These are phyloP conservation scores for Australoheros facetus DNA, from an alignment of 2,797 vertebrate species.

Conservation along the genomic window DNA sequence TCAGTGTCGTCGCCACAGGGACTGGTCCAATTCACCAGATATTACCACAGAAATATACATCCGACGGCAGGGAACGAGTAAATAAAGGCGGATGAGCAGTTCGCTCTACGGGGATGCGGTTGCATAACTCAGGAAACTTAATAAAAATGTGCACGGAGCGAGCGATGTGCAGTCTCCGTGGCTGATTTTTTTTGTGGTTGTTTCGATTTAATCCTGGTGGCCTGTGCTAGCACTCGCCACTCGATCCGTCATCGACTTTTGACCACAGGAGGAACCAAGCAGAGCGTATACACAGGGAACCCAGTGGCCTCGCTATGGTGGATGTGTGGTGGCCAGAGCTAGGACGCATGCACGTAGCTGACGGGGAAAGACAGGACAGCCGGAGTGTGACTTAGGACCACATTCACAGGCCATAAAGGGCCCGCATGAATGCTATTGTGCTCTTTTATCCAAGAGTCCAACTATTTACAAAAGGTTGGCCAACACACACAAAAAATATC, in stretches of 20 bases:
- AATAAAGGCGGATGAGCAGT: conserved; percentile 61
- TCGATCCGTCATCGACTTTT: conserved; percentile 52
- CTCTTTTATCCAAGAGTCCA: conserved; percentile 75
- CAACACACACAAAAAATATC: conserved; percentile 69
- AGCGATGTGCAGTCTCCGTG: conserved; percentile 38
- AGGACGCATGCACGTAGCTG: conserved; percentile 87
- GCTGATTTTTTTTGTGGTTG: conserved; percentile 30
- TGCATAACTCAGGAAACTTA: conserved; percentile 80
- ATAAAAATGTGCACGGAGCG: conserved; percentile 69
- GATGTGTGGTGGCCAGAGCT: conserved; percentile 86
- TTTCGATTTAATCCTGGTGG: conserved; percentile 44
- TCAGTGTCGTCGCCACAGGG: conserved; percentile 51
- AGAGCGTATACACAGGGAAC: conserved; percentile 71
- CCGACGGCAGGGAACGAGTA: conserved; percentile 50
- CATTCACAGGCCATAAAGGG: conserved; percentile 86
- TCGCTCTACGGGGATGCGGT: conserved; percentile 69
- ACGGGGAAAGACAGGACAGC: conserved; percentile 84
- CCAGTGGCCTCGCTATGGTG: conserved; percentile 88
- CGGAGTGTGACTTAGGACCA: conserved; percentile 85
- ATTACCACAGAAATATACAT: conserved; percentile 34
- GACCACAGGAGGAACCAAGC: conserved; percentile 82
- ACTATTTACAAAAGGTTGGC: conserved; percentile 81
- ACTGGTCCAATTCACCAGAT: conserved; percentile 32
- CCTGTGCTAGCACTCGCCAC: conserved; percentile 30
- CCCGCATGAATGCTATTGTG: conserved; percentile 75